Evolutionary conservation across 2,888 invertebrate genomes (phyloP), one percentile per base, ranked within the genome.

Genomic region (Scaptodrosophila latifasciaeformis): DNA sequence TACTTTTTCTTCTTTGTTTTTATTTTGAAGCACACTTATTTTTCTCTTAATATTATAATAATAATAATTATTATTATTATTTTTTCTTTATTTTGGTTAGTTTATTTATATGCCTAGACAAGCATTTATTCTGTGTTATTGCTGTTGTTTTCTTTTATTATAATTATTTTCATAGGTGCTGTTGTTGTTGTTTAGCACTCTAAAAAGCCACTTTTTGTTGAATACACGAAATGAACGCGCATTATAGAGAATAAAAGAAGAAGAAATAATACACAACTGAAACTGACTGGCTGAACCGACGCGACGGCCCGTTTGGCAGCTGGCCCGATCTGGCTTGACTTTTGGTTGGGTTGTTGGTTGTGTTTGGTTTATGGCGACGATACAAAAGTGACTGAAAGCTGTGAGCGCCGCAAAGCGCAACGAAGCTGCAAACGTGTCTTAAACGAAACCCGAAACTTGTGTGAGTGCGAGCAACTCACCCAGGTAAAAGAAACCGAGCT

Each of bases 351-450:
- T n/a, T n/a, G 24, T 7, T 24, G 24, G 7, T 7, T 24, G 37
- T 37, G 37, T 17, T 13, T 13, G 17, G 4, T 17, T 69, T n/a
- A n/a, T n/a, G 70, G 62, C 75, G 60, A 69, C 61, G 67, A 55
- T 70, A 67, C 49, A 65, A 69, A 72, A 76, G 72, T 70, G 63
- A 76, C 72, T 72, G 66, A 75, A 68, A 51, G 51, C 40, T 47
- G 21, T 19, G 27, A 62, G 17, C 54, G 47, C 54, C 58, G 19
- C 37, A 55, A 65, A 69, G 57, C 76, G 70, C 61, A 65, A 35
- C 74, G 58, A 64, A 66, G 74, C 67, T 76, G 70, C 70, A 72
- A 72, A 72, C 72, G 74, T 72, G 72, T 76, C 72, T 72, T 76
- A 65, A 59, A 72, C 62, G 46, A 24, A 55, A 52, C 61, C 29